Base-by-base conservation (phyloP, 1,140 invertebrate species). In the Solenopsis invicta region DNA sequence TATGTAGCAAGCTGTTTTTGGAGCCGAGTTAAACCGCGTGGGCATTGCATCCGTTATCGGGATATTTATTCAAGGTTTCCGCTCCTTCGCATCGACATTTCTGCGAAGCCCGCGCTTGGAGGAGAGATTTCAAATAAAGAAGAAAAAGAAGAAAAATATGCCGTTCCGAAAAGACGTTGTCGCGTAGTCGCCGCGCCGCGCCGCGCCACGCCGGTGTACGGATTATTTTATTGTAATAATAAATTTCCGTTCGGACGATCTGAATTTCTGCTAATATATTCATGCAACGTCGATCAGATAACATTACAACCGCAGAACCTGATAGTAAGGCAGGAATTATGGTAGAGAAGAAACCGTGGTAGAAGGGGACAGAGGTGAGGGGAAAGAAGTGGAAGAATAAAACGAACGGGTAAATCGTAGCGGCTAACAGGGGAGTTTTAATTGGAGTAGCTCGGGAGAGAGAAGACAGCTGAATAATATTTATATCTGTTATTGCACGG, bases 251-350 rank as follows among this genome's bases (percentile, higher is more conserved):
- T 74, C 59, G 69, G 72, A 84, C 69, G 54, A 84, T 75, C 54
- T 75, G 24, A 56, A 75, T 59, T 84, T 50, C 41, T 37, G 41
- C 41, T 84, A 75, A 84, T 75, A 84, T 37, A 84, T 84, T 84
- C 80, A 34, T 29, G 41, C 69, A 52, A 74, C 56, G 45, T 84
- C 69, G 54, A 61, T 74, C 67, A 61, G 54, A 75, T 61, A 75
- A 75, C 41, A 84, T 84, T 75, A 75, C 54, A 84, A 62, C 24
- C 54, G 29, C 56, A 50, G 21, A 82, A 74, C 54, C 80, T 82
- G 80, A 84, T 61, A 74, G 80, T 74, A 84, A 82, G 67, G n/a
- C 52, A 72, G 48, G 69, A 84, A 29, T 84, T 82, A 84, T 9
- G 34, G 13, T n/a, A n/a, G 52, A n/a, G 8, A 13, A 21, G 41